Conservation (phyloP, 2,888 invertebrate species). For the Scaptomyza parva region DNA sequence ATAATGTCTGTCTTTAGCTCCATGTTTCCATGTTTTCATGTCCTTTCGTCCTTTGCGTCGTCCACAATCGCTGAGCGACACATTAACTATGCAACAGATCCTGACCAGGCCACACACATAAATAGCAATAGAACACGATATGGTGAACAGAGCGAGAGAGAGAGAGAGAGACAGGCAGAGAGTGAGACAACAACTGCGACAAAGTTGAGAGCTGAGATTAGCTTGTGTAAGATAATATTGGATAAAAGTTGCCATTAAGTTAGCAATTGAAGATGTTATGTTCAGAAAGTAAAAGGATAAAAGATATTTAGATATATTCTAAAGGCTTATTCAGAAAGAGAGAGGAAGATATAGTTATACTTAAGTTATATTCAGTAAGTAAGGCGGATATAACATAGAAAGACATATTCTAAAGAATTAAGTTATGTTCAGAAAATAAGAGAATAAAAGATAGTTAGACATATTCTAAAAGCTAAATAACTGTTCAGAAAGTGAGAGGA, state of each 20-base stretch:
- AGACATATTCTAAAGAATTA: too few species aligned
- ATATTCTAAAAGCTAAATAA: too few species aligned
- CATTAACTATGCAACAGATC: constrained; percentile 16
- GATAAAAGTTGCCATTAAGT: background rate
- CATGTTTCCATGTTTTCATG: background rate
- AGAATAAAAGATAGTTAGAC: too few species aligned
- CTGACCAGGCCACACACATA: background rate
- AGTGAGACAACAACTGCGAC: background rate
- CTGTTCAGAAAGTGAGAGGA: too few species aligned
- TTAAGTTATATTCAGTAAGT: too few species aligned
- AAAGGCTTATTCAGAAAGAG: too few species aligned
- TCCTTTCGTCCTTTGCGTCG: background rate
- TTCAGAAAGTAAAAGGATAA: too few species aligned
- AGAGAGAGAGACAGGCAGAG: background rate
- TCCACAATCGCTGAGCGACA: constrained; percentile 8
- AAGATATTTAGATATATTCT: too few species aligned
- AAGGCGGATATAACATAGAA: too few species aligned
- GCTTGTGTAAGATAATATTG: background rate
- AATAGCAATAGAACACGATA: background rate
- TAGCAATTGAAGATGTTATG: background rate
- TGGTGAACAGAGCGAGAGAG: background rate
- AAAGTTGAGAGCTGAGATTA: background rate
- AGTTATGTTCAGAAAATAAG: too few species aligned
- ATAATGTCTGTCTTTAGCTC: constrained; percentile 18
- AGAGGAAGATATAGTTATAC: too few species aligned